These are phyloP conservation scores for Microcaecilia unicolor DNA, from an alignment of 2,797 vertebrate genomes.

Conservation along the genomic window DNA sequence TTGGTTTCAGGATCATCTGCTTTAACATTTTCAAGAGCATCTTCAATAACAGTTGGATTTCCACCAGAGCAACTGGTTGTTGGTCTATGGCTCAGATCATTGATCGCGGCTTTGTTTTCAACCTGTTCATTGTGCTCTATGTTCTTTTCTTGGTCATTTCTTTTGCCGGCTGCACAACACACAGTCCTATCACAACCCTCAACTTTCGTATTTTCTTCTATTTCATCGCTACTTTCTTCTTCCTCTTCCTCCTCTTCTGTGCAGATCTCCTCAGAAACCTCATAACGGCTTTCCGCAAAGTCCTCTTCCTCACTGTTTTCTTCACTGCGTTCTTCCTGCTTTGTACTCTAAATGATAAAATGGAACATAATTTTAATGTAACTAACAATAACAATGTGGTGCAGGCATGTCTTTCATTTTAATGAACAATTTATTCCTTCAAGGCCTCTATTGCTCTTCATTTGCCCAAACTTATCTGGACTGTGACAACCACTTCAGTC, in stretches of 20 bases:
- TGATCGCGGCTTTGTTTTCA: slow-evolving; percentile 36
- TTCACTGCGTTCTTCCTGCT: slow-evolving; percentile 43
- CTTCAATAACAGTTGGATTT: slow-evolving; percentile 87
- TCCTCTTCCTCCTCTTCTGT: slow-evolving; percentile 60
- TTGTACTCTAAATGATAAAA: slow-evolving; percentile 41
- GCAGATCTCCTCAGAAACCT: slow-evolving; percentile 6
- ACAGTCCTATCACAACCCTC: slow-evolving; percentile 20
- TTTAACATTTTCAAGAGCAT: slow-evolving; percentile 72
- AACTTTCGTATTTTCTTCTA: not conserved
- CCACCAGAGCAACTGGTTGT: slow-evolving; percentile 53
- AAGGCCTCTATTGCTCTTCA: no score
- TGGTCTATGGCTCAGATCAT: slow-evolving; percentile 34
- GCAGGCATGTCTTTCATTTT: not conserved
- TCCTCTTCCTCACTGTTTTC: slow-evolving; percentile 29
- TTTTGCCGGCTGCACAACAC: not conserved
- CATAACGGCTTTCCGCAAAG: slow-evolving; percentile 7
- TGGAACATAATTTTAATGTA: slow-evolving; percentile 16
- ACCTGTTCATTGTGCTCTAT: slow-evolving; percentile 39
- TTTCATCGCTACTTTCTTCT: slow-evolving; percentile 17
- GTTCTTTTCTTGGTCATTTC: slow-evolving; percentile 25
- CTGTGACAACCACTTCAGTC: no score
- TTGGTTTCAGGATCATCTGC: slow-evolving; percentile 70
- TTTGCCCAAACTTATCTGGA: no score
- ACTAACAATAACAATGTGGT: not conserved
- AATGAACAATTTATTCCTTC: no score